Percentiles rank a stretch among this genome's conserved stretches.
These are phyloP conservation scores for Anthrax anthrax DNA, from an alignment of 2,888 invertebrate genomes.

Conservation along the genomic window DNA sequence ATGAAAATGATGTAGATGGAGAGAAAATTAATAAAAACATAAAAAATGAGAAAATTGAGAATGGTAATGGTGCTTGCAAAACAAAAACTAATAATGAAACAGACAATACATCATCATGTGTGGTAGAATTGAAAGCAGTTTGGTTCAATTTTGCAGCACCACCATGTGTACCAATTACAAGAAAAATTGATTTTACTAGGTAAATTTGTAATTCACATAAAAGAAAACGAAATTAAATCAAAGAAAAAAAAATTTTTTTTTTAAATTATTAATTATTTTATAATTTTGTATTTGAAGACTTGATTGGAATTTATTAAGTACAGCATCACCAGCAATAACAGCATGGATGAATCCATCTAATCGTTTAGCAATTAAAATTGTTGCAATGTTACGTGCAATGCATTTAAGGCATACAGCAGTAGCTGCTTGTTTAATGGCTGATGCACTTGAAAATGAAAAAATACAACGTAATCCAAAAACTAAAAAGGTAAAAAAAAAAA, in stretches of 20 bases:
- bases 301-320: constrained; percentile 93
- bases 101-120: constrained; percentile 65
- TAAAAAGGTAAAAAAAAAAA: constrained; percentile 22
- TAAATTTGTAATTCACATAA: constrained; percentile 21
- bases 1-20: constrained; percentile 24
- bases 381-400: constrained; percentile 64
- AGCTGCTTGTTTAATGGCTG: constrained; percentile 90
- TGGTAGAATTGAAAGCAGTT: constrained; percentile 75
- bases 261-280: background rate
- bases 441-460: constrained; percentile 75
- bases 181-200: constrained; percentile 88
- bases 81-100: constrained; percentile 36
- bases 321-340: constrained; percentile 91
- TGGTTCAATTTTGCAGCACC: constrained; percentile 99
- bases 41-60: constrained; percentile 22
- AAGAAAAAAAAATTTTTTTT: constrained; percentile 4
- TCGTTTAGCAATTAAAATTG: constrained; percentile 70
- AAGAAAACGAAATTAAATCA: too few species aligned
- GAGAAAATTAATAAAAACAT: constrained; percentile 33
- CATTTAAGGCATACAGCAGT: constrained; percentile 71
- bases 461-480: constrained; percentile 38
- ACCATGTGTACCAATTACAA: constrained; percentile 82
- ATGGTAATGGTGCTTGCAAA: background rate
- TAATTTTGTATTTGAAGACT: constrained; percentile 36
- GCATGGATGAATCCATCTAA: constrained; percentile 97